phyloP scores from a whole-genome alignment of 2,797 vertebrate species.

The Chromobotia macracanthus region DNA sequence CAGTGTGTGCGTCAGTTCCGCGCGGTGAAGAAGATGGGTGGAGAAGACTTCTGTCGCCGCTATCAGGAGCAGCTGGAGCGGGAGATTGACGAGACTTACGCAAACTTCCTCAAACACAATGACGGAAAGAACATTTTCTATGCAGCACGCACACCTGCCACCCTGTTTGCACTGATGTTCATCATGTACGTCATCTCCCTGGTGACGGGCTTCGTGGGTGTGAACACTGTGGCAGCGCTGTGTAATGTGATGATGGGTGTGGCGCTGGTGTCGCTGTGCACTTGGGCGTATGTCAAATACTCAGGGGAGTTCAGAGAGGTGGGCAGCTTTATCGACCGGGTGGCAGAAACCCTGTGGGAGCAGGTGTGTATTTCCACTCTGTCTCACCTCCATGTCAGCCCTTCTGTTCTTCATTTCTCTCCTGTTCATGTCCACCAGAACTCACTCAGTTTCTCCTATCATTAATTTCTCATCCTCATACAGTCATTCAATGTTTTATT shows the following conservation, averaged over 20 bases:
- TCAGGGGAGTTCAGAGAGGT: slow-evolving; percentile 89
- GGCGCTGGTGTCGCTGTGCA: slow-evolving; percentile 83
- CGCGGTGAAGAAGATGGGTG: slow-evolving; percentile 97
- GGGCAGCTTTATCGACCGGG: slow-evolving; percentile 86
- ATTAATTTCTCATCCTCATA: not conserved
- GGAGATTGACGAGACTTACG: slow-evolving; percentile 89
- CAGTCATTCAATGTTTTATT: too few species aligned
- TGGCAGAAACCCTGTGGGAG: slow-evolving; percentile 87
- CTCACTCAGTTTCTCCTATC: too few species aligned
- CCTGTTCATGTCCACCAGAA: too few species aligned
- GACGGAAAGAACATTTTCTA: slow-evolving; percentile 99
- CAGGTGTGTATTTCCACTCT: slow-evolving; percentile 76
- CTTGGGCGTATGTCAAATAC: slow-evolving; percentile 89
- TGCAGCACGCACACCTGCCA: too few species aligned
- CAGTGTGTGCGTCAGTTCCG: slow-evolving; percentile 86
- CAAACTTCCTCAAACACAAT: slow-evolving; percentile 94
- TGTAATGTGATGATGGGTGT: slow-evolving; percentile 86
- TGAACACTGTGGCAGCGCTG: slow-evolving; percentile 84
- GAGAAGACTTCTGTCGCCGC: slow-evolving; percentile 92
- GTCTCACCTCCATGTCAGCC: not conserved
- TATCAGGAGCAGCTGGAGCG: slow-evolving; percentile 93
- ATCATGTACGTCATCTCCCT: slow-evolving; percentile 91
- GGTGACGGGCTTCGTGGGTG: slow-evolving; percentile 88
- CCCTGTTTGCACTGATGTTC: slow-evolving; percentile 95
- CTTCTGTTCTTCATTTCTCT: not conserved